These are phyloP conservation scores for Myrmecophaga tridactyla DNA, from an alignment of 2,113 vertebrate genomes.

Conservation along the genomic window DNA sequence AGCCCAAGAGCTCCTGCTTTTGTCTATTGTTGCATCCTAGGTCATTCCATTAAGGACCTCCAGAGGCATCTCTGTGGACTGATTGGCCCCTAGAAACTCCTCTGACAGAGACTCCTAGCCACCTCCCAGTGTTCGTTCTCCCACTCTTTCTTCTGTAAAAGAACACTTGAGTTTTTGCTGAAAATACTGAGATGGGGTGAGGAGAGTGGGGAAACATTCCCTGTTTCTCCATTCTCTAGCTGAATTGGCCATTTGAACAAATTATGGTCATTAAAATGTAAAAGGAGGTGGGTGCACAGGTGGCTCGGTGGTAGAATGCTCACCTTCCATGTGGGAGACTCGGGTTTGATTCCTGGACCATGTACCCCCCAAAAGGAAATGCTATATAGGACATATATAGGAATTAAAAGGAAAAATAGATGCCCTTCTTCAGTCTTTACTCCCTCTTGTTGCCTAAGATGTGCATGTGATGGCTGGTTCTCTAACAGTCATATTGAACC, in stretches of 20 bases:
- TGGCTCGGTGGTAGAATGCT: no score
- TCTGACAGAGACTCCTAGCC: background rate
- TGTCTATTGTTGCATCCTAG: background rate
- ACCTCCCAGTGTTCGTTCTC: background rate
- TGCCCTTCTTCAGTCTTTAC: background rate
- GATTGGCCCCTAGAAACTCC: background rate
- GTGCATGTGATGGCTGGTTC: background rate
- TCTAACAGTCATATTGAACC: background rate
- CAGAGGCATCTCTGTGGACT: background rate
- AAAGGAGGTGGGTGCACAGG: no score
- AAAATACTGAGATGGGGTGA: background rate
- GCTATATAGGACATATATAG: no score
- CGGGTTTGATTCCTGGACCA: no score
- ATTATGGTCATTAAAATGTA: background rate
- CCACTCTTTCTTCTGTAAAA: background rate
- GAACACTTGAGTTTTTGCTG: background rate
- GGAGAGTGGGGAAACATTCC: background rate
- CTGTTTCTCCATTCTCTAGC: background rate
- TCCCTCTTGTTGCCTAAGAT: background rate
- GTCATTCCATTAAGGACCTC: background rate
- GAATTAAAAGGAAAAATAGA: constrained; percentile 13
- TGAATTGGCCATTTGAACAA: background rate
- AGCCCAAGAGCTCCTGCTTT: background rate
- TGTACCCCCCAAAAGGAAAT: no score
- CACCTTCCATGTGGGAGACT: no score